Evolutionary conservation across 2,888 invertebrate genomes (phyloP), one percentile per base, ranked within the genome.

Genomic region (Tinea semifulvella): DNA sequence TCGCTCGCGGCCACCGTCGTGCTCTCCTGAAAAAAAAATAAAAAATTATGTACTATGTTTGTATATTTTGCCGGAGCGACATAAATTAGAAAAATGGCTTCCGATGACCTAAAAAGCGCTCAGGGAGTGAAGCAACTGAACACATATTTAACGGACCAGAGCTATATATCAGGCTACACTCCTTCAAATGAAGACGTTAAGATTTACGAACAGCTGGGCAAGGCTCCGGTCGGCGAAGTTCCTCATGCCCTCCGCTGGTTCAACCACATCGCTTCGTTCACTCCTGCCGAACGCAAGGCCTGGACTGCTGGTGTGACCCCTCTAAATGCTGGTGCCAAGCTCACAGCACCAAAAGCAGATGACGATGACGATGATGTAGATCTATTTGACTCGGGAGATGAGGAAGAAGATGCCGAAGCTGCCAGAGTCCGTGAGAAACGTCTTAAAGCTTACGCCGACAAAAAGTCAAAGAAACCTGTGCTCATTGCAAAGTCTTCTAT

Each of bases 401-500:
- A 94, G 54, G 94, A 93, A 68, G 91, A 86, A 65, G 88, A 92
- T 67, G 92, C 87, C n/a, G 96, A 92, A 61, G 91, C 93, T 43
- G 92, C 88, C 45, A 88, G 85, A 67, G 74, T 97, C 46, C 90
- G 92, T 60, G 92, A 96, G 58, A 92, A 96, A 68, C 88, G 97
- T 58, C 75, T 98, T 40, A 90, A 92, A 58, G 96, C 94, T 1
- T 98, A 98, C 66, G 86, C 91, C 45, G 96, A 90, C 50, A 98
- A 97, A 75, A 98, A 98, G 76, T 86, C 94, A 1, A 96, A 94
- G 80, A 98, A 98, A 82, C 94, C 96, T 22, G 87, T 84, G 44
- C 83, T 96, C 7, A 94, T 98, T 71, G 98, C 98, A 46, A 98
- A 98, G 66, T 96, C 96, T 38, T 95, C 91, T 57, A 91, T 99